phyloP scores from a whole-genome alignment of 2,888 invertebrate species.

The Gortyna flavago region DNA sequence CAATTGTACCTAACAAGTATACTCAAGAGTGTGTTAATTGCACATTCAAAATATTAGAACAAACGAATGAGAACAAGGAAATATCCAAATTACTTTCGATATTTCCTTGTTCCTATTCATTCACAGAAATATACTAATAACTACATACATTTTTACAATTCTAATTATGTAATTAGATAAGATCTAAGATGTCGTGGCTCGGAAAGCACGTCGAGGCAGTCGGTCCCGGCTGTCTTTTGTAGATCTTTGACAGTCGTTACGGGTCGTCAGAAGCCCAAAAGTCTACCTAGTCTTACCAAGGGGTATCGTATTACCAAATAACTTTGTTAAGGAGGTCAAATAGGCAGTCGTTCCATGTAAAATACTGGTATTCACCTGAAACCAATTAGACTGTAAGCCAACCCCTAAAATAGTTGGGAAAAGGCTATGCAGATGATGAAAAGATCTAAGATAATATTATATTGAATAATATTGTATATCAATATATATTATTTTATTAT shows the following conservation, averaged over 20 bases:
- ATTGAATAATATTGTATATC: too few relatives aligned
- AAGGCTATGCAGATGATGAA: conserved; percentile 22
- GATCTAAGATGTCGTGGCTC: not conserved
- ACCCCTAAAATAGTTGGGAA: not conserved
- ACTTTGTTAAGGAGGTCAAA: not conserved
- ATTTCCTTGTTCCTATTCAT: too few relatives aligned
- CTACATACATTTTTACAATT: conserved; percentile 15
- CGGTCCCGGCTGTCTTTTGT: not conserved
- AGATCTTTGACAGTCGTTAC: not conserved
- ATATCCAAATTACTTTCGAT: not conserved
- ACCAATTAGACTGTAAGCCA: not conserved
- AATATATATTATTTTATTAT: too few relatives aligned
- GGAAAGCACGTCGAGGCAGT: not conserved
- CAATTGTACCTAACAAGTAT: conserved; percentile 29
- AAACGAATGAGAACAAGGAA: conserved; percentile 8
- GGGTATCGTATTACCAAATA: not conserved
- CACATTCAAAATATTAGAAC: not conserved
- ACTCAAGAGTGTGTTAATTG: conserved; percentile 34
- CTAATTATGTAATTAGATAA: conserved; percentile 50
- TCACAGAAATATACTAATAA: not conserved
- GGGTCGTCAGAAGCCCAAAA: not conserved
- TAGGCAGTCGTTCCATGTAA: too few relatives aligned
- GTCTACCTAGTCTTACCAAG: not conserved
- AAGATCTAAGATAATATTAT: conserved; percentile 41
- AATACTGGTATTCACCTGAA: not conserved